Evolutionary conservation across 2,797 vertebrate genomes (phyloP), one percentile per base, ranked within the genome.

Genomic region (Anomalospiza imberbis): DNA sequence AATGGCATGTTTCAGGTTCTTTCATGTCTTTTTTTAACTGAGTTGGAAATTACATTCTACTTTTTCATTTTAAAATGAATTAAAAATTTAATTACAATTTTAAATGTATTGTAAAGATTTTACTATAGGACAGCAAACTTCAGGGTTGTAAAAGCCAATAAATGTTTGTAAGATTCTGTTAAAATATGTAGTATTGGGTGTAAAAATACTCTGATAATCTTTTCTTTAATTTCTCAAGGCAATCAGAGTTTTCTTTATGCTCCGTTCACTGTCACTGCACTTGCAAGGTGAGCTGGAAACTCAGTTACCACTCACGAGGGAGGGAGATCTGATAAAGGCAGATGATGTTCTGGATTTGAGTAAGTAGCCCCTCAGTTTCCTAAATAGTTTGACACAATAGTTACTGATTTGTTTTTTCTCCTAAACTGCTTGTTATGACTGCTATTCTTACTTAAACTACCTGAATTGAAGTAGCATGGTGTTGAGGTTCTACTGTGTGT

Each of bases 261-360:
- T 99, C 85, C 98, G 99, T 25, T 98, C 99, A 1, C 97, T 99
- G 67, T 99, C 99, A 0, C 98, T 99, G 62, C 98, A 99, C 75
- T 98, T 99, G 62, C 98, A 97, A 92, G 98, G 97, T 25, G 99
- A 99, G 94, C 99, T 98, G 3, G 99, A 99, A 97, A 99, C 98
- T 17, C 99, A 99, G 97, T 95, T 99, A 89, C 99, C 99, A 3
- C 98, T 99, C 88, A 99, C 99, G 0, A 98, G 99, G 78, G 98
- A 99, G 3, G 99, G 99, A 91, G 99, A 99, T 95, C 98, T 99
- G 32, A 99, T 99, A 96, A 99, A 99, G 94, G 99, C 98, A 0
- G 99, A 99, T 51, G 99, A 99, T 5, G 99, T 99, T 82, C 98
- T 99, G 32, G 99, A 99, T 96, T 98, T 99, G 96, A 99, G 99